phyloP scores from a whole-genome alignment of 1,140 invertebrate genomes.

The Stegodyphus dumicola region DNA sequence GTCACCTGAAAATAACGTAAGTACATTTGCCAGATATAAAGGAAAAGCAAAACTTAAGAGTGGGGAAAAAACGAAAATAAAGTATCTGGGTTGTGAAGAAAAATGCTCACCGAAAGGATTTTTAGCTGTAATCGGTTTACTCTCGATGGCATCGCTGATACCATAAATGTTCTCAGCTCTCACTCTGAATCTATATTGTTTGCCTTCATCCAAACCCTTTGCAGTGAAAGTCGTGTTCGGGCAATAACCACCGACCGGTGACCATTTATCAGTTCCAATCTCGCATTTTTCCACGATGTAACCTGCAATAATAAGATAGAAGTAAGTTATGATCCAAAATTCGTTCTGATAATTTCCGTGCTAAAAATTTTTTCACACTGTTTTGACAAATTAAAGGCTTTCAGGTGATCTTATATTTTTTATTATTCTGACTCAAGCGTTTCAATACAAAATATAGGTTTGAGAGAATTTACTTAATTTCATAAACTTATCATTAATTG shows the following conservation, averaged over 20 bases:
- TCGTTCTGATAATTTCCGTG: no score
- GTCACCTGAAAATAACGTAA: no score
- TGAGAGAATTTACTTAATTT: no score
- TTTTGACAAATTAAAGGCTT: no score
- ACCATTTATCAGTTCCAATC: slow-evolving; percentile 86
- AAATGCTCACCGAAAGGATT: slow-evolving; percentile 67
- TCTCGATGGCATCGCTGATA: slow-evolving; percentile 71
- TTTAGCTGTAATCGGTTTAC: slow-evolving; percentile 62
- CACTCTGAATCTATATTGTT: slow-evolving; percentile 89
- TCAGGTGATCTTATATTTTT: no score
- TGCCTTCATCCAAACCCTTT: slow-evolving; percentile 83
- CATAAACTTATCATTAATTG: no score
- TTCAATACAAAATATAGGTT: no score
- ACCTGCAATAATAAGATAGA: slow-evolving; percentile 3
- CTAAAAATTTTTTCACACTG: no score
- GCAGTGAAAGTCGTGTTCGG: slow-evolving; percentile 87
- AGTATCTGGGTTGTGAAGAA: neutral
- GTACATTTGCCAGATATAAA: neutral
- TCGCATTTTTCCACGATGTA: slow-evolving; percentile 83
- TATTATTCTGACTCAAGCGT: no score
- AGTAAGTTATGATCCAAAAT: no score
- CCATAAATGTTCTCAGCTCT: slow-evolving; percentile 83
- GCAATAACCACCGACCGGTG: slow-evolving; percentile 77
- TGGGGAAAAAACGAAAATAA: no score
- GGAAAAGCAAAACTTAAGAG: neutral